These are phyloP conservation scores for Cylindroiulus punctatus DNA, from an alignment of 2,888 invertebrate species.

Conservation along the genomic window DNA sequence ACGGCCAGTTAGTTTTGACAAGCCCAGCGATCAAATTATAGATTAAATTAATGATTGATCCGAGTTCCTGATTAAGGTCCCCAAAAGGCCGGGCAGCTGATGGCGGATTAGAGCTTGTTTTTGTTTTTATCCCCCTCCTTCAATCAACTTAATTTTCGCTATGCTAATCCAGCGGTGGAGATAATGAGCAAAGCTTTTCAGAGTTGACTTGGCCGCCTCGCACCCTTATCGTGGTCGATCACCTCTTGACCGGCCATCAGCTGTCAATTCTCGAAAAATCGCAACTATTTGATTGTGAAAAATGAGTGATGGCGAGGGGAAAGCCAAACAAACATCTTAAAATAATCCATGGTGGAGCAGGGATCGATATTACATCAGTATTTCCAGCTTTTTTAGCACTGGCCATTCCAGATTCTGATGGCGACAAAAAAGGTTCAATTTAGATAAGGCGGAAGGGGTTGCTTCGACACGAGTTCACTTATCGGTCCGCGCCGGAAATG, in stretches of 20 bases:
- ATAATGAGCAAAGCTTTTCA: not conserved
- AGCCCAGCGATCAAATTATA: constrained; percentile 33
- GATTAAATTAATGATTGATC: constrained; percentile 31
- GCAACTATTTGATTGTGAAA: constrained; percentile 17
- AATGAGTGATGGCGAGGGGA: constrained; percentile 23
- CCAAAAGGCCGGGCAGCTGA: constrained; percentile 7
- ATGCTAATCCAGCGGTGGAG: constrained; percentile 16
- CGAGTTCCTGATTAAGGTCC: constrained; percentile 1
- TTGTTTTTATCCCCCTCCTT: not conserved
- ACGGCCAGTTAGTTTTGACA: constrained; percentile 36
- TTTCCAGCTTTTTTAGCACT: not conserved
- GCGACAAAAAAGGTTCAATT: constrained; percentile 30
- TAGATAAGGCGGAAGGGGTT: constrained; percentile 38
- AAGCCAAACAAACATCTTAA: constrained; percentile 14
- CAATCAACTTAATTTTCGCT: constrained; percentile 34
- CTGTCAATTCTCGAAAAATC: constrained; percentile 12
- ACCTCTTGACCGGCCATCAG: constrained; percentile 17
- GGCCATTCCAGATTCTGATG: not conserved
- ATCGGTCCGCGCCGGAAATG: constrained; percentile 16
- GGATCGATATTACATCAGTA: not conserved
- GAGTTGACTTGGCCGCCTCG: not conserved
- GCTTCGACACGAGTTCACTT: not conserved
- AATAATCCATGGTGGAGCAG: not conserved
- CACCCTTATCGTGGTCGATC: not conserved
- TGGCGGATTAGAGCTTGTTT: constrained; percentile 9